These are phyloP conservation scores for Tamias sibiricus DNA, from an alignment of 2,113 vertebrate species.

Conservation along the genomic window DNA sequence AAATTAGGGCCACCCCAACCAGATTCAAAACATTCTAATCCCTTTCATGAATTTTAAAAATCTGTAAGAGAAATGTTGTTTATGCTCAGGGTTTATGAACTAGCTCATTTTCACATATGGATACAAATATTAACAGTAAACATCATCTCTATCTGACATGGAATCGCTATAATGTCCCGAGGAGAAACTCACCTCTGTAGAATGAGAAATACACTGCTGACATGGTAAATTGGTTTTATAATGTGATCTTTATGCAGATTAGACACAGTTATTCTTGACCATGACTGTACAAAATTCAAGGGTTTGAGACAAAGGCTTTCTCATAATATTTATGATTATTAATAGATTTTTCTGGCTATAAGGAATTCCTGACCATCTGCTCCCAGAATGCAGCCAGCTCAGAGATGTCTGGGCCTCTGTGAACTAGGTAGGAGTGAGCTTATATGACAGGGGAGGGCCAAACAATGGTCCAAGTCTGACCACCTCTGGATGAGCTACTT, in stretches of 20 bases:
- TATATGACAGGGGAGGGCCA: background rate
- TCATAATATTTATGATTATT: background rate
- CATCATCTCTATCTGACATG: background rate
- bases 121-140: background rate
- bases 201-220: background rate
- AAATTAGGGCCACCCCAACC: background rate
- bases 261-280: background rate
- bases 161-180: background rate
- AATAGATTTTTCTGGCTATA: background rate
- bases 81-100: background rate
- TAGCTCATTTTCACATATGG: background rate
- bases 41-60: constrained; percentile 25
- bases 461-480: background rate
- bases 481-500: background rate
- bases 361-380: background rate
- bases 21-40: background rate
- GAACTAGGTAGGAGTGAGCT: background rate
- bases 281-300: background rate
- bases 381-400: background rate
- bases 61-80: background rate
- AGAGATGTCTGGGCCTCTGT: background rate
- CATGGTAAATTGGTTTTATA: constrained; percentile 34
- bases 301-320: background rate
- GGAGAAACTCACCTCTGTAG: background rate
- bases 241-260: constrained; percentile 57